A percentile compares a stretch with the other conserved stretches of the same genome.
Conservation (phyloP, 2,888 invertebrate genomes). For the Notodonta dromedarius region DNA sequence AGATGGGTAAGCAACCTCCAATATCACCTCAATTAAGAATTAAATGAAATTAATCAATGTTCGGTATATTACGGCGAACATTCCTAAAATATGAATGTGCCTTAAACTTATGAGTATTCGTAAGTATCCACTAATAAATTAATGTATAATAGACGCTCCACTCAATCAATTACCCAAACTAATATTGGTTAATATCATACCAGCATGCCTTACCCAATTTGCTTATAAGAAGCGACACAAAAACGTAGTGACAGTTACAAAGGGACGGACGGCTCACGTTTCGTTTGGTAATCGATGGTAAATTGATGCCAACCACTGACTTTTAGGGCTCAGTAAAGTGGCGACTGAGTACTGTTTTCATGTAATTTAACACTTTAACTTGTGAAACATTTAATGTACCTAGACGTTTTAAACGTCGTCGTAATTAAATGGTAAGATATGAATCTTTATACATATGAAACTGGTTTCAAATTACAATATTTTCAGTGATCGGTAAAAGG, state of each 20-base stretch:
- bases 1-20: no score
- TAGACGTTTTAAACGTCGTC: not conserved
- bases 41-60: no score
- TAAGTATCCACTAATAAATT: no score
- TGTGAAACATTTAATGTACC: constrained; percentile 13
- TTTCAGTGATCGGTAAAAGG: no score
- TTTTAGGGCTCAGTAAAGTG: constrained; percentile 30
- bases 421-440: no score
- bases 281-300: constrained; percentile 24
- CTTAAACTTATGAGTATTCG: no score
- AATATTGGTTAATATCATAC: not conserved
- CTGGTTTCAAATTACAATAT: no score
- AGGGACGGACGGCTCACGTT: constrained; percentile 27
- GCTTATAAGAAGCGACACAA: constrained; percentile 15
- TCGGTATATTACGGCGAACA: no score
- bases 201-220: constrained; percentile 14
- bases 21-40: no score
- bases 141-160: no score
- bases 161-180: not conserved
- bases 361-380: constrained; percentile 14
- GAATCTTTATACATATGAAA: no score
- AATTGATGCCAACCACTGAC: constrained; percentile 40
- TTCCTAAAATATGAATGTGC: no score
- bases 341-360: constrained; percentile 10
- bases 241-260: constrained; percentile 13